Evolutionary conservation across 2,113 vertebrate species (phyloP).

Genomic region (Cepphus grylle): DNA sequence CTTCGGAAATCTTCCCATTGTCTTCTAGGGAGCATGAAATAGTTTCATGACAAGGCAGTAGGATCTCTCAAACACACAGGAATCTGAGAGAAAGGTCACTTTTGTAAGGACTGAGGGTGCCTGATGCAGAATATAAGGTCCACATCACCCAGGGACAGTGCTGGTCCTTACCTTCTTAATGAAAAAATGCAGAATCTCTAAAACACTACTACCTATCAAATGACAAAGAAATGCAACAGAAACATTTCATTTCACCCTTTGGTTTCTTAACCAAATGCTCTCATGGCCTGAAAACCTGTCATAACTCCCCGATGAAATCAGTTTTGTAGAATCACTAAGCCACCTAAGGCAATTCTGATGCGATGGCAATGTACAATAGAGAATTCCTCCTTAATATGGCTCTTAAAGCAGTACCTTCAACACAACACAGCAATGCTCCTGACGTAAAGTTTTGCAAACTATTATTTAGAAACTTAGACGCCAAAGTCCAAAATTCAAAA

Average conservation of each 20-base stretch:
- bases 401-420: neutral
- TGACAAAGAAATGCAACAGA: neutral
- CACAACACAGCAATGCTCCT: neutral
- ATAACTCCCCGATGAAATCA: neutral
- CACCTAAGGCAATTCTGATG: fast-evolving
- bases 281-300: neutral
- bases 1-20: neutral
- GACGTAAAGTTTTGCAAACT: neutral
- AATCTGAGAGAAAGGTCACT: neutral
- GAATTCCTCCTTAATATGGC: neutral
- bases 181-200: neutral
- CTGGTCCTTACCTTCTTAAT: neutral
- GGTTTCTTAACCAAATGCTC: neutral
- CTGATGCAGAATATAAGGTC: neutral
- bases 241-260: neutral
- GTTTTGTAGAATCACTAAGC: neutral
- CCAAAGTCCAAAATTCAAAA: neutral
- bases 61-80: neutral
- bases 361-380: neutral
- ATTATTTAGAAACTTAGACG: neutral
- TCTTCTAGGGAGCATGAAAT: neutral
- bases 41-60: neutral
- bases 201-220: neutral
- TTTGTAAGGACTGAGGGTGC: neutral
- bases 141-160: neutral